Percentiles rank a stretch among this genome's conserved stretches.
These are phyloP conservation scores for Temnothorax curvispinosus DNA, from an alignment of 1,140 invertebrate species.

Conservation along the genomic window DNA sequence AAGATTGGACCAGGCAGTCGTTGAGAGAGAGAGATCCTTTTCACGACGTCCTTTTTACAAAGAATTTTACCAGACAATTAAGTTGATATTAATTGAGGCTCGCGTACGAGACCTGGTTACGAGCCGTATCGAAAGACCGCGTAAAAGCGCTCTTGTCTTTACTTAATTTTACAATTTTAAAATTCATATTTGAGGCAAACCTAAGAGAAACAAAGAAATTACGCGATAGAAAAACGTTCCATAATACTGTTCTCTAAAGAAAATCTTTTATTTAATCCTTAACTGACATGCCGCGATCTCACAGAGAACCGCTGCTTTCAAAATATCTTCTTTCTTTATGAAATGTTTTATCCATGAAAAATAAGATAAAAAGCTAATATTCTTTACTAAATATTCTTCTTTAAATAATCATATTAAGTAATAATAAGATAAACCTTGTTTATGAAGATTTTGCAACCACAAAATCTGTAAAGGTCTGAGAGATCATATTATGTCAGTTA, in stretches of 20 bases:
- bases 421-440: not conserved
- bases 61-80: constrained; percentile 55
- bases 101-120: constrained; percentile 5
- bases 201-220: not conserved
- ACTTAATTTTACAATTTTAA: not conserved
- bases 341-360: not conserved
- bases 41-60: not conserved
- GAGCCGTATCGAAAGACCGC: not conserved
- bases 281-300: not conserved
- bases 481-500: not conserved
- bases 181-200: constrained; percentile 20
- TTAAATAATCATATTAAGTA: not conserved
- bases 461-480: not conserved
- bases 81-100: constrained; percentile 54
- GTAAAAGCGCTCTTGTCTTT: not conserved
- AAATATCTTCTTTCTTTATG: not conserved
- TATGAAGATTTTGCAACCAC: not conserved
- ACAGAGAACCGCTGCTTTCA: not conserved
- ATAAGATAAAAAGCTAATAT: not conserved
- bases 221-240: not conserved
- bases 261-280: not conserved
- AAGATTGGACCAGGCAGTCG: not conserved
- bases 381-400: not conserved
- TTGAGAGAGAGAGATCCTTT: not conserved
- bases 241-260: not conserved